Evolutionary conservation across 2,797 vertebrate genomes (phyloP), one percentile per base, ranked within the genome.

Genomic region (Macropus fuliginosus): DNA sequence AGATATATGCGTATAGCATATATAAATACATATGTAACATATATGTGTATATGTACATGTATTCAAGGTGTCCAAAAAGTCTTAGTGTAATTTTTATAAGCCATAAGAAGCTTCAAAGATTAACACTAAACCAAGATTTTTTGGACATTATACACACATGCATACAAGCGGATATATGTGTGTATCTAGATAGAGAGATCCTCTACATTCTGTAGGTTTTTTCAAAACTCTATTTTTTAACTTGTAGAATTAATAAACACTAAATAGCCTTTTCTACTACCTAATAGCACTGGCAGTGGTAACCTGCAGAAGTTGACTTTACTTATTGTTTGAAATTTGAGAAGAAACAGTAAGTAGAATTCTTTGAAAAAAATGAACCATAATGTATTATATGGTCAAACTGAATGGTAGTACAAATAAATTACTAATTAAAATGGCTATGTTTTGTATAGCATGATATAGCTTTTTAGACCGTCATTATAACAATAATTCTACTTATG

Each of bases 381-480:
- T 91, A 87, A 96, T 92, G 93, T 55, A 94, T 90, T 31, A 92
- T 92, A 21, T 54, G 29, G 57, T 57, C 28, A 96, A 94, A 90
- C 28, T 91, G 28, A 96, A 95, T 90, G 92, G 1, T 40, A 94
- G 3, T 55, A 91, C 0, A 74, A 96, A 94, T 93, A 95, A 81
- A 52, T 66, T 87, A 94, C 57, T 95, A 14, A n/a, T 95, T 94
- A 90, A 55, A 94, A 92, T 46, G 66, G 1, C 21, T 87, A 11
- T 8, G 27, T 91, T 92, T 94, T 93, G 0, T 56, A 93, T 91
- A 91, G 1, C 0, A 54, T 46, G n/a, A 81, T 16, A 9, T 90
- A 27, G 91, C 95, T 94, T 96, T 94, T 94, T 95, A 81, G 8
- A 59, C 96, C 93, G 87, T 56, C 96, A 93, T 54, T 29, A 94